Evolutionary conservation across 2,888 invertebrate genomes (phyloP).

Genomic region (Axea sp.): DNA sequence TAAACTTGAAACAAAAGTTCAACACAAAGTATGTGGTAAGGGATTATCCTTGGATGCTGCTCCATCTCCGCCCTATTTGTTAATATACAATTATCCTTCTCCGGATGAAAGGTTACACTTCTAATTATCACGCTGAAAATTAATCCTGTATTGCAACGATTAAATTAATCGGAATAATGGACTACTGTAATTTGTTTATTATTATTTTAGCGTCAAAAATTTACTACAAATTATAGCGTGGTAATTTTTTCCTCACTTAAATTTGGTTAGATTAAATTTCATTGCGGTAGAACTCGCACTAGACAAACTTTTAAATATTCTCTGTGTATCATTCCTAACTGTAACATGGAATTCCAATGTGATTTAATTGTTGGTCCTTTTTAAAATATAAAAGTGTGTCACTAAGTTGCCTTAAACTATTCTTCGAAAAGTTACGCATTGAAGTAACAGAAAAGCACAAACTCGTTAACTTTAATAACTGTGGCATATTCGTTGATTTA

Average conservation of each 20-base stretch:
- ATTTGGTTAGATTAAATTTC: conserved; percentile 41
- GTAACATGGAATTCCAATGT: conserved; percentile 12
- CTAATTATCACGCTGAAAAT: neutral
- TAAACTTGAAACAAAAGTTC: conserved; percentile 59
- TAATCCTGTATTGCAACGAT: conserved; percentile 16
- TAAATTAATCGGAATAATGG: too few species aligned
- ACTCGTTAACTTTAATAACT: conserved; percentile 25
- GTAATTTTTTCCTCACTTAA: conserved; percentile 19
- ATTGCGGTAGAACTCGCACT: conserved; percentile 1
- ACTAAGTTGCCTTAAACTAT: conserved; percentile 23
- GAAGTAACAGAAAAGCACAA: conserved; percentile 18
- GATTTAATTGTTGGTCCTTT: conserved; percentile 7
- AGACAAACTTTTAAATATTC: conserved; percentile 50
- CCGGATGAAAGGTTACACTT: conserved; percentile 2
- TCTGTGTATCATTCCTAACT: conserved; percentile 32
- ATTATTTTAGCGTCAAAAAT: conserved; percentile 19
- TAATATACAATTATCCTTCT: conserved; percentile 43
- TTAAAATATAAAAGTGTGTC: conserved; percentile 9
- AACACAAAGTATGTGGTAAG: conserved; percentile 40
- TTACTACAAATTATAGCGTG: conserved; percentile 4
- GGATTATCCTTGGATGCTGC: conserved; percentile 32
- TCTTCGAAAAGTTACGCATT: conserved; percentile 31
- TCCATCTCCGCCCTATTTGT: conserved; percentile 17
- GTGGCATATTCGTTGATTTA: too few species aligned
- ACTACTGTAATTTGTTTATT: too few species aligned